Conservation (phyloP, 35 echinoderm and acorn worm genomes). For the Lytechinus variegatus region DNA sequence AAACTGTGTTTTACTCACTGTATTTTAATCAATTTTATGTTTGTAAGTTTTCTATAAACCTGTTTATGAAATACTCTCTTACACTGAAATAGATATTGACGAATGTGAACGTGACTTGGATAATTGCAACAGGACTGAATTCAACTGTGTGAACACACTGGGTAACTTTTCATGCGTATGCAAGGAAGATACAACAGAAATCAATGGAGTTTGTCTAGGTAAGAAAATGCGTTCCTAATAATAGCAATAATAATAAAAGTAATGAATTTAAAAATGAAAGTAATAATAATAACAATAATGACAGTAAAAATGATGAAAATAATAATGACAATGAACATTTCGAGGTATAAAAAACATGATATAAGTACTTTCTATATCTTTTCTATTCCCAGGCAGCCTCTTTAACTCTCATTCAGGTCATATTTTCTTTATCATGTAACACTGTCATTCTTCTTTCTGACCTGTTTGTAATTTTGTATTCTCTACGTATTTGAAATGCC, state of each 20-base stretch:
- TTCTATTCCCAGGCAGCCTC: too few relatives aligned
- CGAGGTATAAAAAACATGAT: background rate
- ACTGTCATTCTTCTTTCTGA: too few relatives aligned
- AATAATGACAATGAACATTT: too few relatives aligned
- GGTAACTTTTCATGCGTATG: background rate
- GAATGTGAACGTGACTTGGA: background rate
- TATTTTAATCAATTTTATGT: background rate
- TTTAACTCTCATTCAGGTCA: too few relatives aligned
- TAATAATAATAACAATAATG: too few relatives aligned
- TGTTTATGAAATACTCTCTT: background rate
- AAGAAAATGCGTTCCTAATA: background rate
- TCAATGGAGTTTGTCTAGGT: background rate
- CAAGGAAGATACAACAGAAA: background rate
- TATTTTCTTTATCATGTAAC: too few relatives aligned
- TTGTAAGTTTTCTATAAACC: background rate
- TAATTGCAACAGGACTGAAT: background rate
- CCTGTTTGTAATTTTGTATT: too few relatives aligned
- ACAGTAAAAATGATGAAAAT: too few relatives aligned
- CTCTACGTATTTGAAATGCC: too few relatives aligned
- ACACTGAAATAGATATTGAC: background rate
- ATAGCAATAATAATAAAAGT: background rate
- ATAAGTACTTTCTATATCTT: too few relatives aligned
- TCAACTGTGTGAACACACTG: background rate
- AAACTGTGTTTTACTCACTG: too few relatives aligned
- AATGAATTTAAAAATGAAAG: too few relatives aligned